These are phyloP conservation scores for Scelioninae gen. 2 DNA, from an alignment of 2,888 invertebrate genomes.

Conservation along the genomic window DNA sequence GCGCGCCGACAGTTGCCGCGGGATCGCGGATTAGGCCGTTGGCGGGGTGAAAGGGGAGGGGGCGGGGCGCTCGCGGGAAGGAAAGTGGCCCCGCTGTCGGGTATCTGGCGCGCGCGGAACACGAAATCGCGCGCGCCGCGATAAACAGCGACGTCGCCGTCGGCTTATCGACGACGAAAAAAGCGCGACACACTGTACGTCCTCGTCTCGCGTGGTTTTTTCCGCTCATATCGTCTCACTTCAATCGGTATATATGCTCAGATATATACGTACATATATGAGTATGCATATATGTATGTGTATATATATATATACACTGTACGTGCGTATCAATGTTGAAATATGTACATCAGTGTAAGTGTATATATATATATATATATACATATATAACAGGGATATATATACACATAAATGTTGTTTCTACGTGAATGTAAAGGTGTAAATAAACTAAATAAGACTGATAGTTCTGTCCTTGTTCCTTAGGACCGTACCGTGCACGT, in stretches of 20 bases:
- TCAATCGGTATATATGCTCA: background rate
- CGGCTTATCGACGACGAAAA: constrained; percentile 54
- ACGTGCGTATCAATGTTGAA: too few species aligned
- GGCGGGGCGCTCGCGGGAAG: constrained; percentile 9
- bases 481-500: constrained; percentile 67
- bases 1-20: background rate
- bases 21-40: constrained; percentile 24
- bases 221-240: constrained; percentile 49
- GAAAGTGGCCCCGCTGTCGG: constrained; percentile 43
- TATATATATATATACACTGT: constrained; percentile 4
- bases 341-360: background rate
- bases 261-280: background rate
- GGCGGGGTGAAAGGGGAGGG: constrained; percentile 11
- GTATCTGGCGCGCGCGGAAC: constrained; percentile 41
- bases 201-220: constrained; percentile 52
- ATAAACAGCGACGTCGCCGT: constrained; percentile 57
- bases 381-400: background rate
- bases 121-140: constrained; percentile 35
- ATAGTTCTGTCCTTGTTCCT: constrained; percentile 46
- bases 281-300: background rate
- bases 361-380: constrained; percentile 9
- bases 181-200: constrained; percentile 17
- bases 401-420: background rate
- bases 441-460: constrained; percentile 28
- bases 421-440: background rate